phyloP scores from a whole-genome alignment of 2,888 invertebrate species.

The Brachyopa scutellaris region DNA sequence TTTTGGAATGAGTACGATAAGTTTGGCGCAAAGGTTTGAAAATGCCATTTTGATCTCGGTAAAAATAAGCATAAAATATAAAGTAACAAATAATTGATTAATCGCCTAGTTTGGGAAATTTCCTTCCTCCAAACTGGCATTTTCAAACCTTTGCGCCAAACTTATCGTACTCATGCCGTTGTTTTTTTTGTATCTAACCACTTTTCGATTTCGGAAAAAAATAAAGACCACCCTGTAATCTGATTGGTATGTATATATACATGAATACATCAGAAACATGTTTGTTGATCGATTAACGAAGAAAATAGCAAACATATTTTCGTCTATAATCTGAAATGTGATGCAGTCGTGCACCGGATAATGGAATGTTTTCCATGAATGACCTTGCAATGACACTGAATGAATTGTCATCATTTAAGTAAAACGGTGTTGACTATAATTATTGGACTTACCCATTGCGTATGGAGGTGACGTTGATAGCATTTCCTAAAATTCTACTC shows the following conservation, averaged over 20 bases:
- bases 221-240: not conserved
- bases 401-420: not conserved
- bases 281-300: slow-evolving; percentile 12
- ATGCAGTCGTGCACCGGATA: slow-evolving; percentile 33
- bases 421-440: not conserved
- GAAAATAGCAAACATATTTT: slow-evolving; percentile 18
- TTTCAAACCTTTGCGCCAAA: too few relatives aligned
- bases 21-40: too few relatives aligned
- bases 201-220: too few relatives aligned
- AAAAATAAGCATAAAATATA: too few relatives aligned
- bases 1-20: too few relatives aligned
- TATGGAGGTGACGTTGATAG: slow-evolving; percentile 62
- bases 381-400: slow-evolving; percentile 59
- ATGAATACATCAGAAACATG: slow-evolving; percentile 38
- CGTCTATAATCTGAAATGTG: not conserved
- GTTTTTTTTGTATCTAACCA: too few relatives aligned
- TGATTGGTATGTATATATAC: not conserved
- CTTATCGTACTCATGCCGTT: too few relatives aligned
- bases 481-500: slow-evolving; percentile 73
- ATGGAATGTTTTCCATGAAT: slow-evolving; percentile 14
- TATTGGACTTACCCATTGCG: slow-evolving; percentile 75
- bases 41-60: too few relatives aligned
- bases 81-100: too few relatives aligned
- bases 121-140: too few relatives aligned
- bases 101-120: too few relatives aligned